These are phyloP conservation scores for Panulirus ornatus DNA, from an alignment of 1,140 invertebrate genomes.

Conservation along the genomic window DNA sequence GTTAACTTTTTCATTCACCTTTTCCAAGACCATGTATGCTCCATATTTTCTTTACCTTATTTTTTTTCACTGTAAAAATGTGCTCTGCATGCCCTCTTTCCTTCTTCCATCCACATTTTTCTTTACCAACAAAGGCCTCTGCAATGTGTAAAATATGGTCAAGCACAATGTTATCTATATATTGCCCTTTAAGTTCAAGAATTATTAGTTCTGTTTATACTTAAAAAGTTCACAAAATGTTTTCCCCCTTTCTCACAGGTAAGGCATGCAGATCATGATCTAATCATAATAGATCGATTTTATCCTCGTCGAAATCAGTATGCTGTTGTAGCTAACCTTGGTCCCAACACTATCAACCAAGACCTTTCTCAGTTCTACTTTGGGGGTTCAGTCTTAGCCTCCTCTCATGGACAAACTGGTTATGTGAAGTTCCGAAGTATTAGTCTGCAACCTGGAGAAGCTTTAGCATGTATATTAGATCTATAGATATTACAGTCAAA, in stretches of 20 bases:
- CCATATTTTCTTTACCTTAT: too few relatives aligned
- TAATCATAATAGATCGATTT: conserved; percentile 86
- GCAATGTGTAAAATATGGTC: too few relatives aligned
- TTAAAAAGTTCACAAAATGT: neutral
- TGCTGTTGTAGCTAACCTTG: conserved; percentile 86
- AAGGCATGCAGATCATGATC: conserved; percentile 81
- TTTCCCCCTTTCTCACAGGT: conserved; percentile 47
- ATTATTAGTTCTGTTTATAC: too few relatives aligned
- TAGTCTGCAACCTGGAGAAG: conserved; percentile 69
- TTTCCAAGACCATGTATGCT: too few relatives aligned
- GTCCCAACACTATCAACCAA: conserved; percentile 80
- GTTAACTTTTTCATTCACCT: too few relatives aligned
- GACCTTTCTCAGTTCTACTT: conserved; percentile 87
- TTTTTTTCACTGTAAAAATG: too few relatives aligned
- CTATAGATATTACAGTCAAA: conserved; percentile 39
- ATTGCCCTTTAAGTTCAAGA: too few relatives aligned
- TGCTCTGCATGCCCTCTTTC: too few relatives aligned
- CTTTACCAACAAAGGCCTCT: too few relatives aligned
- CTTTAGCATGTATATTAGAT: conserved; percentile 71
- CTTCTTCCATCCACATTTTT: too few relatives aligned
- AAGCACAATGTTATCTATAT: too few relatives aligned
- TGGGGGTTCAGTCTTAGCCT: conserved; percentile 84
- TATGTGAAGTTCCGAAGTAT: conserved; percentile 68
- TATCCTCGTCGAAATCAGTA: conserved; percentile 87
- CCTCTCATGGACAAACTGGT: conserved; percentile 64